phyloP scores from a whole-genome alignment of 2,797 vertebrate species.

The Lagocephalus sceleratus region DNA sequence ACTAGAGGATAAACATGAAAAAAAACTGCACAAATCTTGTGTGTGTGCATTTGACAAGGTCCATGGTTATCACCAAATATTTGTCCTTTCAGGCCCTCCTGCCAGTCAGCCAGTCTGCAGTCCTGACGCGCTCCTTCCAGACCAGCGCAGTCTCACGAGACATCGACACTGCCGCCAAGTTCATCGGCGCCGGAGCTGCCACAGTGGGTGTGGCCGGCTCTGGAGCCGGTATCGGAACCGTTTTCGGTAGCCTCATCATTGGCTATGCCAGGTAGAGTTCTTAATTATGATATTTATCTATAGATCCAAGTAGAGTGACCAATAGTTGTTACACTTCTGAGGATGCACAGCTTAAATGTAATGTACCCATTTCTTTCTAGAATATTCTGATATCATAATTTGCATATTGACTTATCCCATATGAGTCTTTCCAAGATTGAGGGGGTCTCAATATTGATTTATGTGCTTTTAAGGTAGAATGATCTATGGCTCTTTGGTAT shows the following conservation, averaged over 20 bases:
- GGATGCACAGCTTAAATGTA: too few relatives aligned
- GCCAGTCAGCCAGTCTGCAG: slow-evolving; percentile 58
- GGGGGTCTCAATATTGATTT: too few relatives aligned
- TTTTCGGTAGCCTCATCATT: slow-evolving; percentile 95
- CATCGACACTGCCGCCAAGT: slow-evolving; percentile 94
- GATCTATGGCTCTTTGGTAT: too few relatives aligned
- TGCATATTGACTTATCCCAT: too few relatives aligned
- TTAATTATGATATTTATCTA: not conserved
- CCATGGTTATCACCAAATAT: too few relatives aligned
- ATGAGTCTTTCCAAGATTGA: too few relatives aligned
- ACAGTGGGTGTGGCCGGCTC: slow-evolving; percentile 95
- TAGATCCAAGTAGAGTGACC: not conserved
- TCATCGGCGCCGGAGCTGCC: slow-evolving; percentile 94
- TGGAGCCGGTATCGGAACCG: slow-evolving; percentile 91
- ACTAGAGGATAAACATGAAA: too few relatives aligned
- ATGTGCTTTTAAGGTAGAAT: too few relatives aligned
- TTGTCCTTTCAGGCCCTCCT: slow-evolving; percentile 51
- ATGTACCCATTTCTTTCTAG: too few relatives aligned
- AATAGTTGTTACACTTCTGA: too few relatives aligned
- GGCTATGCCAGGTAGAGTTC: slow-evolving; percentile 88
- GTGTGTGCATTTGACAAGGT: too few relatives aligned
- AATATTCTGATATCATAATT: too few relatives aligned
- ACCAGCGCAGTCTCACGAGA: slow-evolving; percentile 82
- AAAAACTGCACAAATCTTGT: not conserved
- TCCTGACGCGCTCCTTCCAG: slow-evolving; percentile 78